A percentile compares a stretch with the other conserved stretches of the same genome.
Conservation (phyloP, 2,113 vertebrate species). For the Cryptoleucopteryx plumbea region DNA sequence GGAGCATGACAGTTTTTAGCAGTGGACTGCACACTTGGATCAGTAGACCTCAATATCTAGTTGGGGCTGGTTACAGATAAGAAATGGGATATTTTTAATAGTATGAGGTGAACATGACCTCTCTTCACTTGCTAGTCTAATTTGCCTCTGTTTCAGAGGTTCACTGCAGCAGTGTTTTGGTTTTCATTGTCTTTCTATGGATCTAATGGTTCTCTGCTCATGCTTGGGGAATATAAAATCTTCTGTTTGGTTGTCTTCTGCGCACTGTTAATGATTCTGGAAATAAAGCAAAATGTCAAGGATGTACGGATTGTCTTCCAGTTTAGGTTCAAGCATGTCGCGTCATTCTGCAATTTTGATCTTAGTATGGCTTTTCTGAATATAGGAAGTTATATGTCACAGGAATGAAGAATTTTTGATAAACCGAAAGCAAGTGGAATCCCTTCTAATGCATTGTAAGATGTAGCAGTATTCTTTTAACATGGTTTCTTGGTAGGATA, state of each 20-base stretch:
- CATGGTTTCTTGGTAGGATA: neutral
- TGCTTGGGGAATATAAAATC: neutral
- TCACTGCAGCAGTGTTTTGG: neutral
- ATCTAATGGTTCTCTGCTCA: neutral
- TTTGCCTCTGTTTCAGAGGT: neutral
- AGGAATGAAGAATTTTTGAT: neutral
- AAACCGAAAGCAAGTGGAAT: neutral
- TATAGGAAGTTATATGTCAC: neutral
- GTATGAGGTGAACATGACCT: too few relatives aligned
- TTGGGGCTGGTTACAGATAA: neutral
- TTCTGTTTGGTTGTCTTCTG: neutral
- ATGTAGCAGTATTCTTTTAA: neutral
- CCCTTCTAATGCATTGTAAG: too few relatives aligned
- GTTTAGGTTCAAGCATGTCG: neutral
- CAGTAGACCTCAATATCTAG: rapidly evolving
- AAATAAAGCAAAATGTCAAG: neutral
- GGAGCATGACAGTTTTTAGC: neutral
- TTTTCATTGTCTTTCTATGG: neutral
- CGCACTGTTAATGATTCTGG: neutral
- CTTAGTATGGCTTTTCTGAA: neutral
- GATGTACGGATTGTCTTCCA: neutral
- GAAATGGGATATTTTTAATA: neutral
- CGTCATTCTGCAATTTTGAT: neutral
- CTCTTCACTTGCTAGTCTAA: neutral
- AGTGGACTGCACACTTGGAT: rapidly evolving